Base-by-base conservation (phyloP, 1,140 invertebrate species). In the Anastrepha obliqua region DNA sequence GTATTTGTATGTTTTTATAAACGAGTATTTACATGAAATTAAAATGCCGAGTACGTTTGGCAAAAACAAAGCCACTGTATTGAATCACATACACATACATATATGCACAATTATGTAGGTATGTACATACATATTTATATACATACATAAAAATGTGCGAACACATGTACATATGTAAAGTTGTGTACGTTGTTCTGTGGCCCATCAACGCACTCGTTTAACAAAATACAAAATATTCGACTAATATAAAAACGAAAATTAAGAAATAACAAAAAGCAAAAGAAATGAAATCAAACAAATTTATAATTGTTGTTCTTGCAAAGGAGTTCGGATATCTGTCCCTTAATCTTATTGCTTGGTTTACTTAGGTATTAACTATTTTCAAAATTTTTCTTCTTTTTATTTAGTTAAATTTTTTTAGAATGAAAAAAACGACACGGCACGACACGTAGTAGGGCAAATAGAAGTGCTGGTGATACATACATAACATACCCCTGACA, bases 401-500 rank as follows among this genome's bases (percentile, higher is more conserved):
- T 89, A 89, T 89, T 65, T 70, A 11, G 20, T 62, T 78, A 64
- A 55, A 62, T 86, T 86, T 86, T 78, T 78, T 78, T 87, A 88
- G 86, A 88, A 74, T 88, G 88, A 90, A 91, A 91, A 91, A 93
- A 93, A 93, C 92, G 91, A 93, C 92, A 93, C 91, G 92, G 93
- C 92, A 93, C 90, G 91, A 92, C 91, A 93, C 91, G 93, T 91
- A 93, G 91, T 93, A 94, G 93, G 93, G 91, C 92, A 90, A 81
- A 91, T 91, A 90, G 89, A 94, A 94, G 94, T 94, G 94, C 94
- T 95, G 94, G 94, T 95, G 94, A 95, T 95, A 95, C 95, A 95
- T 95, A 95, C 95, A 94, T 94, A 94, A 95, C 95, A 95, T 95
- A 98, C 98, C 97, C 95, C 95, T 95, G 89, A 97, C 95, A 88